phyloP scores from a whole-genome alignment of 2,888 invertebrate species.

The Ceraclea dissimilis region DNA sequence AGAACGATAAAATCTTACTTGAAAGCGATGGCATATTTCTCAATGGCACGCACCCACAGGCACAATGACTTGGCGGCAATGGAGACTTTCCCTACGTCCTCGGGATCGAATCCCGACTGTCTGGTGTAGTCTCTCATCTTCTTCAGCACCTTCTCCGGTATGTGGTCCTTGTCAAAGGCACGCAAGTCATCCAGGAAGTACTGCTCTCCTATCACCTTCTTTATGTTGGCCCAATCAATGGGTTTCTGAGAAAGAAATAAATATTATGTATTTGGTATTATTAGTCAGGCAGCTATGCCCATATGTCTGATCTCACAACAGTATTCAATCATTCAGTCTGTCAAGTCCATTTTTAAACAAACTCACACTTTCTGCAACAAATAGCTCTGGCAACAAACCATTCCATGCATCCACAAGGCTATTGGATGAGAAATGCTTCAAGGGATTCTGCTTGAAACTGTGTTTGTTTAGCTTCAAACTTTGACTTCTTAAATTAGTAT shows the following conservation, averaged over 20 bases:
- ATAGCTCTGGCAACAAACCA: too few species aligned
- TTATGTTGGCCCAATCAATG: conserved; percentile 83
- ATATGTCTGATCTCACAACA: too few species aligned
- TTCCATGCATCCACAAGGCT: too few species aligned
- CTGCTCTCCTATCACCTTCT: conserved; percentile 74
- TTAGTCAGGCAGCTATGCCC: too few species aligned
- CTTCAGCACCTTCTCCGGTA: conserved; percentile 72
- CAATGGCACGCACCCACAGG: conserved; percentile 87
- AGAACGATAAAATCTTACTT: too few species aligned
- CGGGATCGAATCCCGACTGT: conserved; percentile 79
- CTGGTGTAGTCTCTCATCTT: conserved; percentile 72
- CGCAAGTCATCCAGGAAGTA: conserved; percentile 71
- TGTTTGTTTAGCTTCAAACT: too few species aligned
- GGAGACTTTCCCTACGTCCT: conserved; percentile 79
- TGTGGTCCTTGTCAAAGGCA: conserved; percentile 84
- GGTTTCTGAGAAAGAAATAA: conserved; percentile 46
- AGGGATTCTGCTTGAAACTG: too few species aligned
- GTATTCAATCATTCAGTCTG: too few species aligned
- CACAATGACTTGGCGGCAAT: conserved; percentile 80
- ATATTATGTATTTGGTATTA: background rate
- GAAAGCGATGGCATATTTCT: conserved; percentile 83
- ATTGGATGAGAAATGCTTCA: too few species aligned
- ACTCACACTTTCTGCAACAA: too few species aligned
- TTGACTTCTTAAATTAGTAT: too few species aligned
- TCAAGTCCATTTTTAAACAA: too few species aligned